Evolutionary conservation across 2,888 invertebrate genomes (phyloP), one percentile per base, ranked within the genome.

Genomic region (Apamea anceps): DNA sequence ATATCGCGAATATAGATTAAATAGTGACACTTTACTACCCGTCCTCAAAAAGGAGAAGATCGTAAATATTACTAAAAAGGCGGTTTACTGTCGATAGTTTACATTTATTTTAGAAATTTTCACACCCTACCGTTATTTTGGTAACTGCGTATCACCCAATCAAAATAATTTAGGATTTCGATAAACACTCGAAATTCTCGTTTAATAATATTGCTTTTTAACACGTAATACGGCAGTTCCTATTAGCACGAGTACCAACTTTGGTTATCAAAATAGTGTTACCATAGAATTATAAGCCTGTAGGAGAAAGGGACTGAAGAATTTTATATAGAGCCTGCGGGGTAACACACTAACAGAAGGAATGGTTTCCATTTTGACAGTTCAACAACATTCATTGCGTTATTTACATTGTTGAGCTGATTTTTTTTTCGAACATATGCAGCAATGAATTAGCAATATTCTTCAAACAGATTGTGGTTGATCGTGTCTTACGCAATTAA

Each of bases 151-250:
- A 32, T 32, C 32, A 2, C 2, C 48, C n/a, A 57, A 37, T 66
- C n/a, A 76, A 74, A 77, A 25, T 45, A 63, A 74, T 79, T 84
- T 71, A 84, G 21, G 63, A 60, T 84, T 51, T n/a, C 63, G 15
- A 84, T 66, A 75, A 65, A 48, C 28, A 62, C 15, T 60, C 0
- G n/a, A 71, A 72, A 68, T n/a, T 48, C 8, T 18, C n/a, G 0
- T 32, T 28, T 37, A 60, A 72, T n/a, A 8, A 21, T n/a, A 72
- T 51, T 75, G 54, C 25, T 54, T 45, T 63, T 42, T 15, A 28
- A 51, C 54, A 78, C n/a, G 67, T 62, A 62, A 62, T 57, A 57
- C 21, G 66, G 76, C 45, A 66, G 57, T 37, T 54, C 25, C 15
- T 32, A 65, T 60, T n/a, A 60, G n/a, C n/a, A 60, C 60, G 10